Percentiles rank a stretch among this genome's conserved stretches.
These are phyloP conservation scores for Mesorhabditis sp. DNA, from an alignment of 2,888 invertebrate genomes.

Conservation along the genomic window DNA sequence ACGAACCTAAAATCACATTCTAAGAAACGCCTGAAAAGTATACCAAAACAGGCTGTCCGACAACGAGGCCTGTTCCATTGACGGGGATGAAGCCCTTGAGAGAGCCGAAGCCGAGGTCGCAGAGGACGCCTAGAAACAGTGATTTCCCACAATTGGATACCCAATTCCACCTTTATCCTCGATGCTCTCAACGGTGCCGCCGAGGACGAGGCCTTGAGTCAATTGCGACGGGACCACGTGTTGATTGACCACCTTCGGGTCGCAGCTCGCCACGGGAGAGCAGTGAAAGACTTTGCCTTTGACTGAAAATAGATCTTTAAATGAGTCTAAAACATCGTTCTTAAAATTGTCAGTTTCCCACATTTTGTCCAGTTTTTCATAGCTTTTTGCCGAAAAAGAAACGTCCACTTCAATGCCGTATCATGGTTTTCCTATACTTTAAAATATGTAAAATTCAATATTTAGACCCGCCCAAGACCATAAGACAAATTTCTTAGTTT, in stretches of 20 bases:
- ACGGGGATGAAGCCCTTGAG: conserved; percentile 43
- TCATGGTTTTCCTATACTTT: too few species aligned
- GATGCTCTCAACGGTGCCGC: conserved; percentile 40
- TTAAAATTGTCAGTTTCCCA: too few species aligned
- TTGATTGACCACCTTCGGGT: conserved; percentile 40
- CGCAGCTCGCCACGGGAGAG: conserved; percentile 13
- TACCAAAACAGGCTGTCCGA: conserved; percentile 38
- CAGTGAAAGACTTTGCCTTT: too few species aligned
- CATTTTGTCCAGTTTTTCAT: too few species aligned
- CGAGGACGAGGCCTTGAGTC: conserved; percentile 39
- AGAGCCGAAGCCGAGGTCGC: conserved; percentile 47
- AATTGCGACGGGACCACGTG: conserved; percentile 30
- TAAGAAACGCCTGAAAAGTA: neutral
- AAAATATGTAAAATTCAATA: too few species aligned
- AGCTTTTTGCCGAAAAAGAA: too few species aligned
- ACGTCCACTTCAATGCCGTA: too few species aligned
- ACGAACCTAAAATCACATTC: neutral
- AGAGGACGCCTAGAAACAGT: conserved; percentile 36
- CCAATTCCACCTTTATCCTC: conserved; percentile 50
- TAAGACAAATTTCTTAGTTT: too few species aligned
- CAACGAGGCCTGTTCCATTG: conserved; percentile 13
- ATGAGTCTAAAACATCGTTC: too few species aligned
- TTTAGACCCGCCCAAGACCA: too few species aligned
- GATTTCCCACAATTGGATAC: neutral
- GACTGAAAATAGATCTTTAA: too few species aligned